Percentiles rank a stretch among this genome's conserved stretches.
phyloP scores from a whole-genome alignment of 2,113 vertebrate species.

The Alethe castanea region DNA sequence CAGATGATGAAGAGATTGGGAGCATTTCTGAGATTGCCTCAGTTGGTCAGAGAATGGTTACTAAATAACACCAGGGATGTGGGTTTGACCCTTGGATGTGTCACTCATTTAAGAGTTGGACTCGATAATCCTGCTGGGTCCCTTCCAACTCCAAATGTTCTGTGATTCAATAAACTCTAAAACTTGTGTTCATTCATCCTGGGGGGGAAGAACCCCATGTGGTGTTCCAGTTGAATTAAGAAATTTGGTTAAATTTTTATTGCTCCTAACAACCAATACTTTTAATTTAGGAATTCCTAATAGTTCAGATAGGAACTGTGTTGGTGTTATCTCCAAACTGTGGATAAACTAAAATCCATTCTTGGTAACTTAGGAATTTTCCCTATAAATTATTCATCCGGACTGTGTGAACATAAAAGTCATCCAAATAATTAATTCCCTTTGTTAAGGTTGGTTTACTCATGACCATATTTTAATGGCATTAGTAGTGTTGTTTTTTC shows the following conservation, averaged over 20 bases:
- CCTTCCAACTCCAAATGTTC: not conserved
- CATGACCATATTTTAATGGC: not conserved
- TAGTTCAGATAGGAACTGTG: not conserved
- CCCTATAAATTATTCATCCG: not conserved
- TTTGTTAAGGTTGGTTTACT: not conserved
- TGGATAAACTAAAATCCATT: not conserved
- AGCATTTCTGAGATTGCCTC: not conserved
- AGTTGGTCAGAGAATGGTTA: not conserved
- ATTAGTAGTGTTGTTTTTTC: not conserved
- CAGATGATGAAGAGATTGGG: not conserved
- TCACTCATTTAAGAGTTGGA: not conserved
- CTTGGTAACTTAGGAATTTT: not conserved
- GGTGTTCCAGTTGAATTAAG: not conserved
- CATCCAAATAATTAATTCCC: not conserved
- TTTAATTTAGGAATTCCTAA: not conserved
- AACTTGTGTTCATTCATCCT: not conserved
- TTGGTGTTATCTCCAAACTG: not conserved
- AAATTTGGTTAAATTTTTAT: not conserved
- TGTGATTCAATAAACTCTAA: not conserved
- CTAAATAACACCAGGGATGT: not conserved
- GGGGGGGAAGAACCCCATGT: accelerated
- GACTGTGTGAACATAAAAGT: not conserved
- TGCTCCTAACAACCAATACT: accelerated
- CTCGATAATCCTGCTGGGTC: accelerated
- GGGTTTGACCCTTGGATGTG: not conserved